Base-by-base conservation (phyloP, 2,797 vertebrate genomes). In the Pangasius larnaudii region DNA sequence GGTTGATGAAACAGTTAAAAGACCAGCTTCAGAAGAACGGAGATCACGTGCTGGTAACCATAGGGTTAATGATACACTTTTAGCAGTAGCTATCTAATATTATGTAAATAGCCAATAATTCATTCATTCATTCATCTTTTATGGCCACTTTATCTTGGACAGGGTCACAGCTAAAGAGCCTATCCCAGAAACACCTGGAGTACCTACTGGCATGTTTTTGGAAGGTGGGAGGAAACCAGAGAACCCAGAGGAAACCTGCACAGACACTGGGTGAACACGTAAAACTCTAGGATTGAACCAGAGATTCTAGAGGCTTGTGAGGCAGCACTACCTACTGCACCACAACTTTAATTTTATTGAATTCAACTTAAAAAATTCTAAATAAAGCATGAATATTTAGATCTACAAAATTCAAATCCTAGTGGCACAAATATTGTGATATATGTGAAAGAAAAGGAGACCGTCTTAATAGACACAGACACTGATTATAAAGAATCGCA, bases 371-470 rank as follows among this genome's bases (percentile, higher is more conserved):
- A 58, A 36, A 39, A 46, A n/a, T 14, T 14, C 14, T 2, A 65
- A 83, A 65, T n/a, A 30, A 51, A 13, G 16, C 30, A 53, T 39
- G 36, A 36, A 85, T 72, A 56, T 72, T 27, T 36, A 36, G 30
- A 13, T 58, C 3, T 13, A 71, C 6, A 39, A 85, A 71, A 16
- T 72, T 24, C 33, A 27, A 72, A 56, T 56, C 83, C 33, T 56
- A 71, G 65, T 71, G 33, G 22, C 24, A 10, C 30, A 58, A n/a
- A 85, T 56, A 72, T 39, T 56, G n/a, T n/a, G n/a, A n/a, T n/a
- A n/a, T n/a, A n/a, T n/a, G 33, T 72, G 49, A 36, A 71, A 27
- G 67, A 85, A 71, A 85, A 85, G 74, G 1, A 85, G 74, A 58
- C 51, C 2, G 24, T 39, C 51, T 6, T 74, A 72, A 85, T 85